Evolutionary conservation across 2,797 vertebrate species (phyloP).

Genomic region (Orestias chungarensis): DNA sequence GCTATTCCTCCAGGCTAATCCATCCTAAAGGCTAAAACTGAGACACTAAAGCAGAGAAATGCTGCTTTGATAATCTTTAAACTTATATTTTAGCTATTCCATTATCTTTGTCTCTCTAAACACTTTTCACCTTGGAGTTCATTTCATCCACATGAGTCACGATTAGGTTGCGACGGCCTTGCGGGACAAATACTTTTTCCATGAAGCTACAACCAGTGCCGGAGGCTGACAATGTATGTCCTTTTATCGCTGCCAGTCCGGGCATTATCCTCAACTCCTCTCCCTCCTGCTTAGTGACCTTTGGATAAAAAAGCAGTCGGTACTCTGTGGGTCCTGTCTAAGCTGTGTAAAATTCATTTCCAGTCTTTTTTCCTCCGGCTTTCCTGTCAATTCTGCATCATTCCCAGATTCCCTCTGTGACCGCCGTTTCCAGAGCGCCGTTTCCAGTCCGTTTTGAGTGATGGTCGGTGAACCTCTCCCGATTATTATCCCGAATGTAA

Average conservation of each 20-base stretch:
- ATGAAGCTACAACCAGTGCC: conserved; percentile 11
- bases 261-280: conserved; percentile 33
- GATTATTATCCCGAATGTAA: neutral
- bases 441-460: neutral
- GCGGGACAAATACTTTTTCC: conserved; percentile 54
- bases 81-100: neutral
- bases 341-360: neutral
- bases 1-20: conserved; percentile 23
- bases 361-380: neutral
- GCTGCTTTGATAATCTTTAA: neutral
- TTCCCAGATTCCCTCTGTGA: conserved; percentile 4
- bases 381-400: conserved; percentile 2
- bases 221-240: conserved; percentile 21
- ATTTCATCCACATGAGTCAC: conserved; percentile 5
- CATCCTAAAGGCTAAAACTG: conserved; percentile 67
- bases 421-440: conserved; percentile 15
- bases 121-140: conserved; percentile 18
- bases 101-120: neutral
- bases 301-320: conserved; percentile 52
- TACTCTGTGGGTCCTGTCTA: neutral
- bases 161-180: conserved; percentile 10
- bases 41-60: conserved; percentile 49
- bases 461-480: neutral
- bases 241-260: conserved; percentile 33
- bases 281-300: conserved; percentile 55